Evolutionary conservation across 2,797 vertebrate species (phyloP).

Genomic region (Coregonus suidteri): DNA sequence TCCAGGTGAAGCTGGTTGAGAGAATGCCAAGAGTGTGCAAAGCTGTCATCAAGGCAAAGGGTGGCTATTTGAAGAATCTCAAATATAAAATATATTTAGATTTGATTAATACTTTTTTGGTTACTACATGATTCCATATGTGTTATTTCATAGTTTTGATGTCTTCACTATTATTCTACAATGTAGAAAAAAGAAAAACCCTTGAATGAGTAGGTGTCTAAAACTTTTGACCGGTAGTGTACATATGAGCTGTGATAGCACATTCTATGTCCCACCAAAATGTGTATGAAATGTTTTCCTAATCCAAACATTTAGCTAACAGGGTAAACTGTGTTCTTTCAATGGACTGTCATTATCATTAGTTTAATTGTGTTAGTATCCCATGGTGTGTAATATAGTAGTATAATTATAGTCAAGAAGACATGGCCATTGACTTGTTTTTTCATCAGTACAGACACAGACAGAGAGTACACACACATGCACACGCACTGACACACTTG

Average conservation of each 20-base stretch:
- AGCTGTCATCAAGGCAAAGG: too few species aligned
- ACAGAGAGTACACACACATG: neutral
- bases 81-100: too few species aligned
- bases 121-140: too few species aligned
- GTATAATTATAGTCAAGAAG: neutral
- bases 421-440: neutral
- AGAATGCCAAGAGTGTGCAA: too few species aligned
- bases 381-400: neutral
- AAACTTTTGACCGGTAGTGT: too few species aligned
- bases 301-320: neutral
- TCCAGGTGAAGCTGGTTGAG: too few species aligned
- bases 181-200: too few species aligned
- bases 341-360: neutral
- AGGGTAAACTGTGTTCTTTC: neutral
- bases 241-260: neutral
- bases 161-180: too few species aligned
- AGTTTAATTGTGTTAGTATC: neutral
- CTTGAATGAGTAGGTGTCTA: too few species aligned
- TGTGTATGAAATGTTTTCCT: neutral
- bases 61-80: too few species aligned
- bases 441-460: neutral
- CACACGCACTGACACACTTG: neutral
- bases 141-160: too few species aligned
- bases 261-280: neutral
- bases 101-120: too few species aligned